phyloP scores from a whole-genome alignment of 2,797 vertebrate genomes.

The Iguana delicatissima region DNA sequence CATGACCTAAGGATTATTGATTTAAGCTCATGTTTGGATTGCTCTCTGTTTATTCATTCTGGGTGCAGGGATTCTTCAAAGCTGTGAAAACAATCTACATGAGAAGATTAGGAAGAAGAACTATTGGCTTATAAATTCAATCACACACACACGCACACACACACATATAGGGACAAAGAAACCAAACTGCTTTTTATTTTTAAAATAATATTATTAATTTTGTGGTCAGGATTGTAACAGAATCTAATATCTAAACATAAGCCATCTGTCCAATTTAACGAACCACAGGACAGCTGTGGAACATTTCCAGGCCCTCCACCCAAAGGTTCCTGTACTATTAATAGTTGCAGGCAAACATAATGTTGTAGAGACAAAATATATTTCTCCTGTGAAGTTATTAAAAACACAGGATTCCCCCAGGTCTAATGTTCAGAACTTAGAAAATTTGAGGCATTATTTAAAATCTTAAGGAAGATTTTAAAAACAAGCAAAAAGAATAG shows the following conservation, averaged over 20 bases:
- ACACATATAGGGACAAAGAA: not conserved
- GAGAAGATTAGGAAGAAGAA: not conserved
- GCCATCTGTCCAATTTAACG: not conserved
- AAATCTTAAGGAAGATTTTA: not conserved
- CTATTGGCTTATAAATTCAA: not conserved
- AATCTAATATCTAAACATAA: not conserved
- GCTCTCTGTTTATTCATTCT: not conserved
- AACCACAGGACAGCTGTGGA: not conserved
- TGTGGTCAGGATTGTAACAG: not conserved
- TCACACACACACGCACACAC: not conserved
- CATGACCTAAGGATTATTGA: constrained; percentile 22
- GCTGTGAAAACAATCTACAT: not conserved
- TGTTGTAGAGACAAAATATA: not conserved
- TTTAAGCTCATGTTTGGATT: constrained; percentile 33
- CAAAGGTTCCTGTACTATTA: not conserved
- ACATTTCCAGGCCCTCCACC: not conserved
- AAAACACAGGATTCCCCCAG: not conserved
- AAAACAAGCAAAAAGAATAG: not conserved
- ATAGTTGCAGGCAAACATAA: not conserved
- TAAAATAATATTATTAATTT: constrained; percentile 1
- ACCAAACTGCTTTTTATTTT: constrained; percentile 16
- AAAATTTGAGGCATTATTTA: not conserved
- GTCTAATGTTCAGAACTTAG: not conserved
- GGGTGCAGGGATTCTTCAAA: constrained; percentile 2
- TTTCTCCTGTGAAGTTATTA: not conserved